phyloP scores from a whole-genome alignment of 1,140 invertebrate species.

The Ladona fulva region DNA sequence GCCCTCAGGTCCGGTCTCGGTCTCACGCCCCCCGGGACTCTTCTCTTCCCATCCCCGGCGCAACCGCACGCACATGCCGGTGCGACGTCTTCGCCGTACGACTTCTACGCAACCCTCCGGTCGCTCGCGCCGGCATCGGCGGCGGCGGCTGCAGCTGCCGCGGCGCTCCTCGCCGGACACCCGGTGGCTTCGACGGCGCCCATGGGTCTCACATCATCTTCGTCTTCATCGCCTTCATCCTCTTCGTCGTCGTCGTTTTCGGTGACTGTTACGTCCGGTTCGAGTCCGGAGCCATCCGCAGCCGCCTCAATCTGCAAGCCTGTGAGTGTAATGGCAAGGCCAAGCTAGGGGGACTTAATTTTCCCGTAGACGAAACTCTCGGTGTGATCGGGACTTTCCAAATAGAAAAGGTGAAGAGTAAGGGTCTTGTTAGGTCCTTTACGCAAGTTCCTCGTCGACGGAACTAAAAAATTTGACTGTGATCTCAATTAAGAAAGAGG shows the following conservation, averaged over 20 bases:
- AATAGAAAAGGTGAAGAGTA: too few relatives aligned
- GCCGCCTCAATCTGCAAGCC: slow-evolving; percentile 29
- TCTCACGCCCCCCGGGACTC: slow-evolving; percentile 18
- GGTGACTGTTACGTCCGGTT: background rate
- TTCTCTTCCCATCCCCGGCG: slow-evolving; percentile 17
- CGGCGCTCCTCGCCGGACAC: slow-evolving; percentile 27
- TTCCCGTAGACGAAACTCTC: too few relatives aligned
- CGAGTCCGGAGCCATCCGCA: background rate
- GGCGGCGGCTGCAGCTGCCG: slow-evolving; percentile 33
- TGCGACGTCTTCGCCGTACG: slow-evolving; percentile 32
- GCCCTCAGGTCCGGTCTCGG: slow-evolving; percentile 27
- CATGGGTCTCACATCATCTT: background rate
- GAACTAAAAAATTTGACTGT: too few relatives aligned
- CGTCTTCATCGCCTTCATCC: slow-evolving; percentile 40
- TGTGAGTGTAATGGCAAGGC: slow-evolving; percentile 25
- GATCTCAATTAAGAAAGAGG: too few relatives aligned
- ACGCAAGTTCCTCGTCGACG: too few relatives aligned
- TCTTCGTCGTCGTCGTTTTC: slow-evolving; percentile 38
- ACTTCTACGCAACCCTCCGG: slow-evolving; percentile 42
- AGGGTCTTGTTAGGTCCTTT: too few relatives aligned
- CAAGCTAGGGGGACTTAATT: slow-evolving; percentile 20
- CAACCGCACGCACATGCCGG: slow-evolving; percentile 19
- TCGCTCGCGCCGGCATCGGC: slow-evolving; percentile 30
- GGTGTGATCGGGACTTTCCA: too few relatives aligned
- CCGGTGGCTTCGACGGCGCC: slow-evolving; percentile 12